phyloP scores from a whole-genome alignment of 2,113 vertebrate species.

The Bostrychus sinensis region DNA sequence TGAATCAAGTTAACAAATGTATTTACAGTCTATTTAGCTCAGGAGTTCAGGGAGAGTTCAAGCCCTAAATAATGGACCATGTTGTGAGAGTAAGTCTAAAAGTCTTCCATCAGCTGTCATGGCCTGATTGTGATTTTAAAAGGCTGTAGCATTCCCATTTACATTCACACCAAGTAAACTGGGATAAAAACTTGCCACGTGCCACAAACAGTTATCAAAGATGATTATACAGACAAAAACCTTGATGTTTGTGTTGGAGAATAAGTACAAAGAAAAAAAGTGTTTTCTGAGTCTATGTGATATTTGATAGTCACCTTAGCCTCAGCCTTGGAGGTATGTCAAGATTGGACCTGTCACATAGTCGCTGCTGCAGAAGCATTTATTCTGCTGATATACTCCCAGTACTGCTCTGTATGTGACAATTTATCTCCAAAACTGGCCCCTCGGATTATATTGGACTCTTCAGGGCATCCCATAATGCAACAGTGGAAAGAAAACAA shows the following conservation, averaged over 20 bases:
- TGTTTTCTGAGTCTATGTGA: constrained; percentile 32
- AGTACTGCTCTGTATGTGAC: constrained; percentile 28
- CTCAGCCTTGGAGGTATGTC: constrained; percentile 39
- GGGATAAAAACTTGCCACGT: no score
- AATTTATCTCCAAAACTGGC: constrained; percentile 41
- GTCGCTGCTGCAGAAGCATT: constrained; percentile 47
- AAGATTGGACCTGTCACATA: constrained; percentile 52
- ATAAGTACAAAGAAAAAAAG: constrained; percentile 29
- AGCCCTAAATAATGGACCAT: background rate
- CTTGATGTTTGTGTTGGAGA: constrained; percentile 5
- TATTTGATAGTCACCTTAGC: constrained; percentile 59
- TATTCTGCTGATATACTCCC: constrained; percentile 58
- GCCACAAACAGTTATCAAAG: no score
- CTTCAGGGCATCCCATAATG: constrained; percentile 51
- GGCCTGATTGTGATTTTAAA: background rate
- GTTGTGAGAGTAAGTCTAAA: background rate
- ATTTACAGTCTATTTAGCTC: background rate
- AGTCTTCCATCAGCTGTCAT: background rate
- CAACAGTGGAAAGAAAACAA: constrained; percentile 28
- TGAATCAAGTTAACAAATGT: background rate
- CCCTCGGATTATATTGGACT: constrained; percentile 32
- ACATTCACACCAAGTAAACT: no score
- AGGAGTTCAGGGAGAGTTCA: background rate
- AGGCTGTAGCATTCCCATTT: background rate
- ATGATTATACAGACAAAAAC: constrained; percentile 2